Conservation (phyloP, 2,888 invertebrate species). For the Pollenia angustigena region DNA sequence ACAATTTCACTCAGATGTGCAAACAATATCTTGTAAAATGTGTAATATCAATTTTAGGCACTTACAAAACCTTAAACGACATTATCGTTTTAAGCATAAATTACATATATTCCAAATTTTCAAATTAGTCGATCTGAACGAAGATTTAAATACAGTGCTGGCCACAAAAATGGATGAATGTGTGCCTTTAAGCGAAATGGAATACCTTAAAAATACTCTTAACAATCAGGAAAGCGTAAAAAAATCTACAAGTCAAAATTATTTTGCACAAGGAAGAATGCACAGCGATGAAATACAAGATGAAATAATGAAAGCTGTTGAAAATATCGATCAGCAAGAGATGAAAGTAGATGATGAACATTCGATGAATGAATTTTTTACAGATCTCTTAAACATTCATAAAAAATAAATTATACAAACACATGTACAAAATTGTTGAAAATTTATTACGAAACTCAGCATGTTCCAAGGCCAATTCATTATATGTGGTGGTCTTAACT, state of each 20-base stretch:
- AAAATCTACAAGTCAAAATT: neutral
- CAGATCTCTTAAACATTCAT: constrained; percentile 28
- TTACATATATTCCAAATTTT: constrained; percentile 35
- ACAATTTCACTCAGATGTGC: constrained; percentile 15
- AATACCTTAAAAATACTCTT: neutral
- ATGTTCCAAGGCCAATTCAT: no score
- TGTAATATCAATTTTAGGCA: constrained; percentile 28
- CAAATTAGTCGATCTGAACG: constrained; percentile 34
- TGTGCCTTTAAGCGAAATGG: neutral
- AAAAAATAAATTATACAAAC: no score
- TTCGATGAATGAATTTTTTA: constrained; percentile 74
- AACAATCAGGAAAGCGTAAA: neutral
- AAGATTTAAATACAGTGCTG: constrained; percentile 45
- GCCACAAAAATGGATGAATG: constrained; percentile 4
- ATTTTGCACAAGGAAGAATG: constrained; percentile 19
- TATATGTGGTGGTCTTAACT: no score
- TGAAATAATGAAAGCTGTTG: constrained; percentile 64
- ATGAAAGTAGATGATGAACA: constrained; percentile 70
- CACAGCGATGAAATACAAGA: constrained; percentile 49
- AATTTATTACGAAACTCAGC: no score
- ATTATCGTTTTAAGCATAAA: constrained; percentile 47
- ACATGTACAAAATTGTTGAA: no score
- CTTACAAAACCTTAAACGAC: constrained; percentile 19
- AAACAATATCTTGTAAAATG: constrained; percentile 34
- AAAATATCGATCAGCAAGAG: constrained; percentile 31